Evolutionary conservation across 30 jellyfish, hydroid and myxozoan species (phyloP).

Genomic region (Hydractinia symbiolongicarpus): DNA sequence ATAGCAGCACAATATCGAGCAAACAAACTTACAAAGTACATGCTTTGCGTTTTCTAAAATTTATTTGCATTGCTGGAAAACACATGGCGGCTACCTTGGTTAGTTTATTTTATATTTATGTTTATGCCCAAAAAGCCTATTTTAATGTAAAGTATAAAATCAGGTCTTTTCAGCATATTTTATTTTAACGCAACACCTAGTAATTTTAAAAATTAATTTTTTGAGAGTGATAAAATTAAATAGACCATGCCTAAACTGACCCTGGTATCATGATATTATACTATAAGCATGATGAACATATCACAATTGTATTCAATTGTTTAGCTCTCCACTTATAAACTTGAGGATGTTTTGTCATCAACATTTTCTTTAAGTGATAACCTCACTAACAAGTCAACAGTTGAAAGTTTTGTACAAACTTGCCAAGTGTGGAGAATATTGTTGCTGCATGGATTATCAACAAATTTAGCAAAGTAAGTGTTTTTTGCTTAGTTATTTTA

Average conservation of each 20-base stretch:
- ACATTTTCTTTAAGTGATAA: no score
- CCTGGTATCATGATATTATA: neutral
- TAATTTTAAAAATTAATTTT: no score
- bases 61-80: constrained; percentile 57
- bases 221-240: no score
- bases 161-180: no score
- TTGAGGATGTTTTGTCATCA: neutral
- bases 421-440: constrained; percentile 30
- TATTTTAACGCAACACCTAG: no score
- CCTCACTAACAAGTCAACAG: neutral
- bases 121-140: no score
- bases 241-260: no score
- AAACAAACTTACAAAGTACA: neutral
- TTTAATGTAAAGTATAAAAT: no score
- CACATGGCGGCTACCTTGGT: constrained; percentile 57
- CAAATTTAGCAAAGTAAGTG: constrained; percentile 1
- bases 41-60: constrained; percentile 54
- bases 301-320: neutral
- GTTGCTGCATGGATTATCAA: constrained; percentile 3
- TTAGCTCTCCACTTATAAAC: neutral
- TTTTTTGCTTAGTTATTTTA: neutral
- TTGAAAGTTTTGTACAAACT: neutral
- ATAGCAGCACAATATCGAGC: neutral
- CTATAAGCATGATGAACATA: neutral
- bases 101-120: constrained; percentile 4